phyloP scores from a whole-genome alignment of 1,140 invertebrate genomes.

The Leptoteleia sp. region DNA sequence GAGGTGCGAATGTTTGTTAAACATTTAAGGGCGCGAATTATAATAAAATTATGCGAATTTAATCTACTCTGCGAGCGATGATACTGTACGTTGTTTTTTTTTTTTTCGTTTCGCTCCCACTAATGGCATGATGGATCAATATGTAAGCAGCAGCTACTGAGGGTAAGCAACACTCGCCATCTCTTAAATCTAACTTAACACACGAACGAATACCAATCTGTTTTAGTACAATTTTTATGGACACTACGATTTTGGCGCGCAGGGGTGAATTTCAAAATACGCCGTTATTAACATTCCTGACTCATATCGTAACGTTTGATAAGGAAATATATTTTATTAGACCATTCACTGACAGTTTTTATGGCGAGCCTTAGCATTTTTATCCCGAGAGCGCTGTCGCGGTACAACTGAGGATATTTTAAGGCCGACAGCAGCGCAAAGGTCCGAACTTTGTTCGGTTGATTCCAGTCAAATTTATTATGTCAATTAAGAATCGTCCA shows the following conservation, averaged over 20 bases:
- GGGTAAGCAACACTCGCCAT: conserved; percentile 62
- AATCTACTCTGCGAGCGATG: conserved; percentile 48
- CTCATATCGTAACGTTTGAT: conserved; percentile 19
- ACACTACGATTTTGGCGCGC: conserved; percentile 45
- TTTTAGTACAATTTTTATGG: conserved; percentile 65
- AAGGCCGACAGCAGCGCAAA: too few relatives aligned
- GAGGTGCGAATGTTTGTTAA: conserved; percentile 24
- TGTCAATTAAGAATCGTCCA: too few relatives aligned
- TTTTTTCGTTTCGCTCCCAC: conserved; percentile 59
- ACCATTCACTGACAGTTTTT: conserved; percentile 36
- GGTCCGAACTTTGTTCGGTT: too few relatives aligned
- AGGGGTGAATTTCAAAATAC: conserved; percentile 60
- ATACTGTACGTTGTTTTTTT: conserved; percentile 58
- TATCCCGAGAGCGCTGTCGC: too few relatives aligned
- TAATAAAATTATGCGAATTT: conserved; percentile 48
- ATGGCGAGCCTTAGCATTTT: neutral
- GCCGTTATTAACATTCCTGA: conserved; percentile 55
- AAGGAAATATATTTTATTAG: conserved; percentile 44
- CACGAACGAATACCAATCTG: conserved; percentile 65
- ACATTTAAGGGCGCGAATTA: conserved; percentile 22
- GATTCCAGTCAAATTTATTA: too few relatives aligned
- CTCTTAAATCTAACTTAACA: conserved; percentile 65
- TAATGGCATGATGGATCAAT: conserved; percentile 65
- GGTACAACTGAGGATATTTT: too few relatives aligned
- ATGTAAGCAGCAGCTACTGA: conserved; percentile 63